A percentile compares a stretch with the other conserved stretches of the same genome.
phyloP scores from a whole-genome alignment of 2,888 invertebrate species.

The Palloptera scutellata region DNA sequence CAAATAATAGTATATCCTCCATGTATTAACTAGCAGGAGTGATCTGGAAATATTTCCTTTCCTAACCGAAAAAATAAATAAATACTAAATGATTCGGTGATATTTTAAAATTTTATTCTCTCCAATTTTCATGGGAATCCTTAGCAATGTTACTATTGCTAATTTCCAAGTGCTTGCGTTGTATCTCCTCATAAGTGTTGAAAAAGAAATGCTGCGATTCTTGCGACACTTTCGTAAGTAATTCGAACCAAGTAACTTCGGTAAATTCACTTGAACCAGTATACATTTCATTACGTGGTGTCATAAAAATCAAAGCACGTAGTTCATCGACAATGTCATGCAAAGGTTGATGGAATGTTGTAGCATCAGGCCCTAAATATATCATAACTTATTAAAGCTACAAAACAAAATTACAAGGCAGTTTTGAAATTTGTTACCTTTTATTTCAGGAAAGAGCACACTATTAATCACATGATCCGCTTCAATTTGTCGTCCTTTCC shows the following conservation, averaged over 20 bases:
- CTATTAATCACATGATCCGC: constrained; percentile 46
- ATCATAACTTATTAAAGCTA: background rate
- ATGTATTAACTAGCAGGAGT: no score
- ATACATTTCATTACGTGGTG: constrained; percentile 53
- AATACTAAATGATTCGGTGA: background rate
- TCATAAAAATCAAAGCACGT: constrained; percentile 53
- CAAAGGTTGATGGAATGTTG: constrained; percentile 44
- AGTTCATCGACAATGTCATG: constrained; percentile 46
- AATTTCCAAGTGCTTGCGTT: constrained; percentile 43
- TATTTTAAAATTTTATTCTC: constrained; percentile 37
- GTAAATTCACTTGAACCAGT: constrained; percentile 47
- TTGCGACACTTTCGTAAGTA: constrained; percentile 47
- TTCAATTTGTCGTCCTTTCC: constrained; percentile 41
- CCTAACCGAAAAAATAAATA: no score
- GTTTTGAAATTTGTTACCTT: constrained; percentile 30
- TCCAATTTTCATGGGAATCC: constrained; percentile 40
- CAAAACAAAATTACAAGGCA: background rate
- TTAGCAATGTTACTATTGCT: constrained; percentile 32
- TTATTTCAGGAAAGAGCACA: constrained; percentile 48
- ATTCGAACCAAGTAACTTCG: constrained; percentile 55
- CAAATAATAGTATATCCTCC: no score
- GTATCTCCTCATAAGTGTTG: constrained; percentile 51
- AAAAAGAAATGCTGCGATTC: constrained; percentile 54
- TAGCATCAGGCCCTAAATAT: constrained; percentile 31
- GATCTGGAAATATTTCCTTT: no score